A percentile compares a stretch with the other conserved stretches of the same genome.
These are phyloP conservation scores for Slavum lentiscoides DNA, from an alignment of 2,888 invertebrate genomes.

Conservation along the genomic window DNA sequence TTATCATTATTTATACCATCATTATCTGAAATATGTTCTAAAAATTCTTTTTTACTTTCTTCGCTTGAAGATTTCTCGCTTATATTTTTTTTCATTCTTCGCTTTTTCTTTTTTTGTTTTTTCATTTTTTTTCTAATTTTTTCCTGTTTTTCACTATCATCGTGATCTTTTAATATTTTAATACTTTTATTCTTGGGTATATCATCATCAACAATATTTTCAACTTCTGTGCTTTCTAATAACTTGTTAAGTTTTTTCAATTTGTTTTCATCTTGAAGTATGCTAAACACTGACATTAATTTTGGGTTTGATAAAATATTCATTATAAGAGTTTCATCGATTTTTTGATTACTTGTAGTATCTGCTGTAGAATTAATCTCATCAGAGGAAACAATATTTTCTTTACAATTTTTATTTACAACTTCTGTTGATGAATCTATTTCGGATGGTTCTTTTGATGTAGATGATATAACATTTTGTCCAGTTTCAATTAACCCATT, in stretches of 20 bases:
- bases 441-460: conserved; percentile 30
- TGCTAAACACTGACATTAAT: not conserved
- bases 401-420: not conserved
- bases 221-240: not conserved
- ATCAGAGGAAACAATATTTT: conserved; percentile 32
- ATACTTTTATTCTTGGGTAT: not conserved
- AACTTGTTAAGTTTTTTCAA: conserved; percentile 5
- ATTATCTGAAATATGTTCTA: not conserved
- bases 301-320: not conserved
- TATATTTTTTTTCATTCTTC: not conserved
- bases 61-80: not conserved
- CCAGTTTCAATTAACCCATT: not conserved
- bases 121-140: conserved; percentile 1
- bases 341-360: not conserved
- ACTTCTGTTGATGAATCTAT: not conserved
- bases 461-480: conserved; percentile 42
- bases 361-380: conserved; percentile 36
- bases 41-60: not conserved
- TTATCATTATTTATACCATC: not conserved
- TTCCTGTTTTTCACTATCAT: not conserved
- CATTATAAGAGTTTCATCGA: not conserved
- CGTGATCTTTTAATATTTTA: not conserved
- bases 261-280: conserved; percentile 14
- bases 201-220: not conserved
- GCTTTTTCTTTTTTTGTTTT: not conserved